Evolutionary conservation across 2,113 vertebrate species (phyloP).

Genomic region (Stictonetta naevosa): DNA sequence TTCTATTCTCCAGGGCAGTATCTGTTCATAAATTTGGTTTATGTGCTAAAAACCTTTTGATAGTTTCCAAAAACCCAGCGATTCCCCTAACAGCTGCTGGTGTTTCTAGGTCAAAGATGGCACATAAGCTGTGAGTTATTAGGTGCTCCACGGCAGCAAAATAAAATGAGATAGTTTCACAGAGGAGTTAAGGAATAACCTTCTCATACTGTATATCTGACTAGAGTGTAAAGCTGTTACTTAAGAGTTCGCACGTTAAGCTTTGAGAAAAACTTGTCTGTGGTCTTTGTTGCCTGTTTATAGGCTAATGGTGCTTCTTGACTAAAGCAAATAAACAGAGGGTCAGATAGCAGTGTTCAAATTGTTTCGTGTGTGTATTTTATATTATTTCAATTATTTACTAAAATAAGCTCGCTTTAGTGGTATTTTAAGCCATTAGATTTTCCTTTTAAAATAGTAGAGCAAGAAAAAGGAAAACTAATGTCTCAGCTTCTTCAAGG

Average conservation of each 20-base stretch:
- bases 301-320: neutral
- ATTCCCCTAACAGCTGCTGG: conserved; percentile 56
- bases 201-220: neutral
- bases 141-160: neutral
- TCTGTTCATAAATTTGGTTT: conserved; percentile 66
- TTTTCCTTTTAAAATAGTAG: neutral
- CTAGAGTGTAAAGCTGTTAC: neutral
- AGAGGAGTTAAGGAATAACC: conserved; percentile 8
- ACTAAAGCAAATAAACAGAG: neutral
- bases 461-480: neutral
- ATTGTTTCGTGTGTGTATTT: neutral
- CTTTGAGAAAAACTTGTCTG: neutral
- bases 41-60: conserved; percentile 50
- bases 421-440: neutral
- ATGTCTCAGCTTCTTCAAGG: neutral
- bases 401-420: rapidly evolving
- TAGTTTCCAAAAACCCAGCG: neutral
- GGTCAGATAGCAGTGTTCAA: neutral
- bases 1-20: conserved; percentile 12
- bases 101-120: conserved; percentile 47
- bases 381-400: neutral
- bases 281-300: neutral
- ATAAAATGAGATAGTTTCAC: conserved; percentile 15
- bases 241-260: neutral
- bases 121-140: conserved; percentile 29